Conservation (phyloP, 2,888 invertebrate genomes). For the Clivina fossor region DNA sequence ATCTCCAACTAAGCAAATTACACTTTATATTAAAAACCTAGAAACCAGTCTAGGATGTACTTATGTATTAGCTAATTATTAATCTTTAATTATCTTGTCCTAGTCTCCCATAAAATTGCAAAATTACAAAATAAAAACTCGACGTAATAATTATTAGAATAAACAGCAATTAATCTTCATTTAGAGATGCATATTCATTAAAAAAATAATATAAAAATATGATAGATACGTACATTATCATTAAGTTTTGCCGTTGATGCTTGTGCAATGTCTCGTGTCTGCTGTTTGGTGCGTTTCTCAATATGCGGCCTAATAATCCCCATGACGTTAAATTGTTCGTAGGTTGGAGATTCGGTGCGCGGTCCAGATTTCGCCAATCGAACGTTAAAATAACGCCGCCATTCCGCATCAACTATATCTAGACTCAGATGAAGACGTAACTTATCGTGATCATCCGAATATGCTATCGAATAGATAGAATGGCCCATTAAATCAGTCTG, state of each 20-base stretch:
- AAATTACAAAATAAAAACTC: no score
- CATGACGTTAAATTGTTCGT: conserved; percentile 70
- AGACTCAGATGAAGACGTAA: conserved; percentile 64
- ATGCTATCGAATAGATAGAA: conserved; percentile 78
- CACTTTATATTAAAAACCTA: no score
- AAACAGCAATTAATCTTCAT: not conserved
- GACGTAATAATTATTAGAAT: no score
- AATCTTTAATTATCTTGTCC: no score
- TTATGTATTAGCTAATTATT: no score
- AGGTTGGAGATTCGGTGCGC: conserved; percentile 69
- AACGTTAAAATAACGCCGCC: conserved; percentile 59
- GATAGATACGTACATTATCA: conserved; percentile 40
- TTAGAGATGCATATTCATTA: not conserved
- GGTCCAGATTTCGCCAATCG: conserved; percentile 68
- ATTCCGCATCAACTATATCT: conserved; percentile 53
- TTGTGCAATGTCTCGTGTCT: conserved; percentile 5
- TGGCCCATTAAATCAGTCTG: conserved; percentile 83
- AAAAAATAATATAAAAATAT: no score
- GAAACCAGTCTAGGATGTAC: no score
- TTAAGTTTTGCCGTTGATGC: conserved; percentile 29
- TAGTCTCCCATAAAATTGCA: no score
- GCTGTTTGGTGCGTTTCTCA: conserved; percentile 35
- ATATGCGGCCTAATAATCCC: conserved; percentile 54
- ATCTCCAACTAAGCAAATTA: no score
- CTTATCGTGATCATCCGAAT: conserved; percentile 75